These are phyloP conservation scores for Calypte anna DNA, from an alignment of 2,113 vertebrate species.

Conservation along the genomic window DNA sequence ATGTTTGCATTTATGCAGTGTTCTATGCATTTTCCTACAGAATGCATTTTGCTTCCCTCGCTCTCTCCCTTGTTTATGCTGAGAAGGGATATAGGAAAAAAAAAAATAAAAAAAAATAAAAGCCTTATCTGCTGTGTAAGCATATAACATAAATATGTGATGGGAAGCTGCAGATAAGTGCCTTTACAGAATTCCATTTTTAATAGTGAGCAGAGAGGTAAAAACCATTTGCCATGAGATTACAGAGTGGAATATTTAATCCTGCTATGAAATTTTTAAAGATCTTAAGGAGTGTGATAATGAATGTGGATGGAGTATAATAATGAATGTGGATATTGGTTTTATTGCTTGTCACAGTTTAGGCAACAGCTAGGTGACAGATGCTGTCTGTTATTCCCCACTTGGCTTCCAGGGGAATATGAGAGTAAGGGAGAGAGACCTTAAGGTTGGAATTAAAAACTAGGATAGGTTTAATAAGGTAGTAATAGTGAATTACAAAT, in stretches of 20 bases:
- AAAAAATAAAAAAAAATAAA: not conserved
- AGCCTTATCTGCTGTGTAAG: not conserved
- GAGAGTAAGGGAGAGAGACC: too few species aligned
- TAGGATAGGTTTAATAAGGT: too few species aligned
- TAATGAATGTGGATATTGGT: too few species aligned
- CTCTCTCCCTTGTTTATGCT: not conserved
- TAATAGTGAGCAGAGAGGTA: not conserved
- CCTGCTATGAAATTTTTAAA: slow-evolving; percentile 7
- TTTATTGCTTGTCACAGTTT: too few species aligned
- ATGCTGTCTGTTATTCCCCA: too few species aligned
- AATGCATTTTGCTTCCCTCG: not conserved
- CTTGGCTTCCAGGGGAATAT: too few species aligned
- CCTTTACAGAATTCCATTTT: not conserved
- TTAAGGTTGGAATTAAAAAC: too few species aligned
- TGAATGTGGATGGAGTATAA: not conserved
- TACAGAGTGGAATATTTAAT: slow-evolving; percentile 14
- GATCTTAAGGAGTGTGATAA: not conserved
- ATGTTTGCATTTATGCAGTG: not conserved
- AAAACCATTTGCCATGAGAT: not conserved
- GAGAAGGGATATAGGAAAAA: not conserved
- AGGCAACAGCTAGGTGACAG: too few species aligned
- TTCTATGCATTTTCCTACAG: not conserved
- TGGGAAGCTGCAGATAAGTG: not conserved
- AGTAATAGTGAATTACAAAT: too few species aligned
- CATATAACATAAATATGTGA: not conserved